Conservation (phyloP, 2,888 invertebrate species). For the Drosophila borealis region DNA sequence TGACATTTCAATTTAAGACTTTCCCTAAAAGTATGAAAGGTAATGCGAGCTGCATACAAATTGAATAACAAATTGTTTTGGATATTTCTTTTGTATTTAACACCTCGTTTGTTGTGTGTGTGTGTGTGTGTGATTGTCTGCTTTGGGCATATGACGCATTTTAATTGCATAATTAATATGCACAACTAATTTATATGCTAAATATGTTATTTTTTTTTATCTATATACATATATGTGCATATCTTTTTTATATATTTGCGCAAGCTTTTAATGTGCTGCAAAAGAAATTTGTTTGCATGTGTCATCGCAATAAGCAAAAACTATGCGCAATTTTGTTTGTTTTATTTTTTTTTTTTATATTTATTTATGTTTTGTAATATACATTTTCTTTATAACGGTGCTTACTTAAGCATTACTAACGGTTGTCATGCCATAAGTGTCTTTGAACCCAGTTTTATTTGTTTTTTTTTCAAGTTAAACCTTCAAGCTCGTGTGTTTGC, state of each 20-base stretch:
- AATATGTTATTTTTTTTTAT: slow-evolving; percentile 49
- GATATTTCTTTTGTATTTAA: slow-evolving; percentile 15
- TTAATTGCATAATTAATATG: slow-evolving; percentile 75
- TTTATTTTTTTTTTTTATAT: slow-evolving; percentile 13
- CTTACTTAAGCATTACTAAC: slow-evolving; percentile 60
- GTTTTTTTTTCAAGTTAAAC: slow-evolving; percentile 2
- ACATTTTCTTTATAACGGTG: slow-evolving; percentile 23
- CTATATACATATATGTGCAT: background rate
- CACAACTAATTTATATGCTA: slow-evolving; percentile 68
- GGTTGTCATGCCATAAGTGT: slow-evolving; percentile 60
- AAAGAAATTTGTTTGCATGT: slow-evolving; percentile 40
- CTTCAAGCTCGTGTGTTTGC: slow-evolving; percentile 16
- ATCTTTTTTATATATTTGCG: slow-evolving; percentile 6
- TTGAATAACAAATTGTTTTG: slow-evolving; percentile 35
- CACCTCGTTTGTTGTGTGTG: slow-evolving; percentile 6
- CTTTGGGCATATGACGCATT: slow-evolving; percentile 17
- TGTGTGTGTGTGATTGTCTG: background rate
- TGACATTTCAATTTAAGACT: background rate
- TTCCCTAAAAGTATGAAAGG: background rate
- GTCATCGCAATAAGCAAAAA: slow-evolving; percentile 48
- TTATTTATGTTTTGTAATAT: slow-evolving; percentile 24
- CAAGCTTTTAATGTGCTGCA: slow-evolving; percentile 1
- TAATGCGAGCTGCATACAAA: slow-evolving; percentile 26
- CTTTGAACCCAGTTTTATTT: slow-evolving; percentile 57
- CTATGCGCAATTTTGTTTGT: slow-evolving; percentile 33